phyloP scores from a whole-genome alignment of 1,140 invertebrate genomes.

The Drosophila guanche region DNA sequence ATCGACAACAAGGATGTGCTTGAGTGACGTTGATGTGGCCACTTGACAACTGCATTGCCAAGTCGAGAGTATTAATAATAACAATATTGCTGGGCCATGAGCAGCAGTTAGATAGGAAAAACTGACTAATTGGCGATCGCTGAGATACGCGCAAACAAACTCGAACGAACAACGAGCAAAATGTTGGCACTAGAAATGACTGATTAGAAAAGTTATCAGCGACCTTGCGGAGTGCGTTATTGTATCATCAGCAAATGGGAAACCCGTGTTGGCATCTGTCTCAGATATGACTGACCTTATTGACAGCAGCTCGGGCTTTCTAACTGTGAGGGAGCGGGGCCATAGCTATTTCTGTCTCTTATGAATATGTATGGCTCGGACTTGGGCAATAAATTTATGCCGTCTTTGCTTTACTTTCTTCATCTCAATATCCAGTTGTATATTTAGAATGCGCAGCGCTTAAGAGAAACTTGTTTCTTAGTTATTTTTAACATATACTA shows the following conservation, averaged over 20 bases:
- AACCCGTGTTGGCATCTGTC: constrained; percentile 40
- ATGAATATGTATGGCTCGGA: constrained; percentile 30
- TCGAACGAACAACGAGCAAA: constrained; percentile 45
- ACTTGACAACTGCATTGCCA: constrained; percentile 55
- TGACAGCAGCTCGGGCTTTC: constrained; percentile 30
- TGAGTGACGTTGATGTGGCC: constrained; percentile 54
- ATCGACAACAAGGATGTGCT: constrained; percentile 53
- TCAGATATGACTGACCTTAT: constrained; percentile 36
- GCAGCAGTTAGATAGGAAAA: constrained; percentile 35
- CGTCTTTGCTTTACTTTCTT: constrained; percentile 44
- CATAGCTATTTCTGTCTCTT: constrained; percentile 6
- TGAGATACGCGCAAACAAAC: constrained; percentile 15
- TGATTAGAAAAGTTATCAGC: constrained; percentile 74
- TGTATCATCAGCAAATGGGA: constrained; percentile 64
- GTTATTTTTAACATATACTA: constrained; percentile 31
- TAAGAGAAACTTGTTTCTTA: constrained; percentile 33
- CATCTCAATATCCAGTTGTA: constrained; percentile 15
- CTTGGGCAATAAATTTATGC: constrained; percentile 25
- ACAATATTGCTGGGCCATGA: constrained; percentile 32
- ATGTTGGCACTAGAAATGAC: constrained; percentile 47
- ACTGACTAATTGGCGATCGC: constrained; percentile 54
- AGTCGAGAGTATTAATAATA: constrained; percentile 18
- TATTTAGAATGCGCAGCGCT: constrained; percentile 1
- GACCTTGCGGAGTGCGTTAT: constrained; percentile 40
- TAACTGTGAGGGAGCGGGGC: constrained; percentile 16